Evolutionary conservation across 1,140 invertebrate species (phyloP).

Genomic region (Listronotus oregonensis): DNA sequence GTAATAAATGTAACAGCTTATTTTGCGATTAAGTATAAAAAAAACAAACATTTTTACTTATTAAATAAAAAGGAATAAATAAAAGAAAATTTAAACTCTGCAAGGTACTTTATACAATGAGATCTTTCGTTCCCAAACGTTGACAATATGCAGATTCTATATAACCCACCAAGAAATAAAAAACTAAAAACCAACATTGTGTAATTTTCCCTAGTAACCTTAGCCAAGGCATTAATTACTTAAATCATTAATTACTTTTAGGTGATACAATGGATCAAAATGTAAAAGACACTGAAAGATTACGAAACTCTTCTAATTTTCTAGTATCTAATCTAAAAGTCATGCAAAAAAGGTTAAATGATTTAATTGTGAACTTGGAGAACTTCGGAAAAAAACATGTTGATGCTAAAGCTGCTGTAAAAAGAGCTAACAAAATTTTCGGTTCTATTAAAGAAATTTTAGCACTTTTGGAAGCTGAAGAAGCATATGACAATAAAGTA

Average conservation of each 20-base stretch:
- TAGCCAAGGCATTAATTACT: too few species aligned
- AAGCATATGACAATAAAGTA: slow-evolving; percentile 25
- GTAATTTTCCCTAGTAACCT: too few species aligned
- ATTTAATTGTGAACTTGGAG: slow-evolving; percentile 8
- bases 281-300: slow-evolving; percentile 12
- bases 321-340: background rate
- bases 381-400: slow-evolving; percentile 48
- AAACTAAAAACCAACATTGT: too few species aligned
- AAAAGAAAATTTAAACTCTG: too few species aligned
- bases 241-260: background rate
- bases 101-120: too few species aligned
- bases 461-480: slow-evolving; percentile 26
- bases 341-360: slow-evolving; percentile 5
- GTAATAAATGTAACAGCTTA: too few species aligned
- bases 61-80: too few species aligned
- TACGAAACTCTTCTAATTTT: background rate
- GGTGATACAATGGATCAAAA: slow-evolving; percentile 1
- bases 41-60: too few species aligned
- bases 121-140: too few species aligned
- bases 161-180: too few species aligned
- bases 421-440: slow-evolving; percentile 41
- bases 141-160: too few species aligned
- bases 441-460: slow-evolving; percentile 40
- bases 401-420: slow-evolving; percentile 42
- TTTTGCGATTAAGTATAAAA: too few species aligned